phyloP scores from a whole-genome alignment of 2,113 vertebrate genomes.

The Rhinichthys klamathensis region DNA sequence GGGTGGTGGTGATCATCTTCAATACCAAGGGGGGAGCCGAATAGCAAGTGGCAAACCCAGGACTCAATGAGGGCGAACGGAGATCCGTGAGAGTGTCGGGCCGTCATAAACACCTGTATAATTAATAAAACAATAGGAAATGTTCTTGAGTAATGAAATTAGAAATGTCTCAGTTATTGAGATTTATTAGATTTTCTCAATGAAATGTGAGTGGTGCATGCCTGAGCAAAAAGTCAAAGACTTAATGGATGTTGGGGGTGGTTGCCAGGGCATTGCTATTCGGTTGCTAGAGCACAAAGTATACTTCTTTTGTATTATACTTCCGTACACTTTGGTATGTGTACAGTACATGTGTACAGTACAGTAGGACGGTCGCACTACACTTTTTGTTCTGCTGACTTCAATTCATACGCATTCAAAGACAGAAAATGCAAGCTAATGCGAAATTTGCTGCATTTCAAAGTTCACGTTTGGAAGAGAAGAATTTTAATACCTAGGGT shows the following conservation, averaged over 20 bases:
- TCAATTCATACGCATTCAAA: too few species aligned
- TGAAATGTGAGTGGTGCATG: neutral
- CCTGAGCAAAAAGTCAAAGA: neutral
- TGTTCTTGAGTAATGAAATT: neutral
- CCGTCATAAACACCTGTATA: constrained; percentile 88
- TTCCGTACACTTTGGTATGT: neutral
- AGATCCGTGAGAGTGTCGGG: constrained; percentile 92
- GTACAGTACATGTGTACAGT: too few species aligned
- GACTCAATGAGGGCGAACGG: constrained; percentile 88
- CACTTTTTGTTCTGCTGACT: too few species aligned
- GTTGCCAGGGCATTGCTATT: neutral
- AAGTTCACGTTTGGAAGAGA: too few species aligned
- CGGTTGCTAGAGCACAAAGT: neutral
- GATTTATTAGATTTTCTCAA: neutral
- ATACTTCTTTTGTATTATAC: neutral
- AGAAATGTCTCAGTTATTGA: neutral
- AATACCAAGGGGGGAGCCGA: constrained; percentile 77
- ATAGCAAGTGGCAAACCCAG: constrained; percentile 86
- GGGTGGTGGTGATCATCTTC: constrained; percentile 75
- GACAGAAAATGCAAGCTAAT: too few species aligned
- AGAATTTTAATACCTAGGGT: too few species aligned
- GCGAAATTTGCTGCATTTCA: too few species aligned
- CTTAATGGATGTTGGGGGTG: neutral
- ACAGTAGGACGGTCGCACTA: too few species aligned
- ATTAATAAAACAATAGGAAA: neutral